phyloP scores from a whole-genome alignment of 1,140 invertebrate genomes.

The Cotesia typhae region DNA sequence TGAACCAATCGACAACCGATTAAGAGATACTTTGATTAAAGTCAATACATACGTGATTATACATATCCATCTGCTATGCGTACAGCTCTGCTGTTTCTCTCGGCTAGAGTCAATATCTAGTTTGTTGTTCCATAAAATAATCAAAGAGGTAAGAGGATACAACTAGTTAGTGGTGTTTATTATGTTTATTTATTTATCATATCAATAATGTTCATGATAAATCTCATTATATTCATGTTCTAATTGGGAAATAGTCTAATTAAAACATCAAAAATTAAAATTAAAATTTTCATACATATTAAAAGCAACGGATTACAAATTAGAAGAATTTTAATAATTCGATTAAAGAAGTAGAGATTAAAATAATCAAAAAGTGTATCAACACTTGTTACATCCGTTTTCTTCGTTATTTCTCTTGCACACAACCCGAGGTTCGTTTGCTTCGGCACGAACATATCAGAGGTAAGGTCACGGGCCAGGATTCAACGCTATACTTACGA shows the following conservation, averaged over 20 bases:
- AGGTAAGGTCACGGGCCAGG: slow-evolving; percentile 57
- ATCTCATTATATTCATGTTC: too few species aligned
- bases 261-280: not conserved
- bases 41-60: slow-evolving; percentile 21
- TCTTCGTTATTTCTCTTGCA: slow-evolving; percentile 13
- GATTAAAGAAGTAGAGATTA: not conserved
- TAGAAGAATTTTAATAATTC: not conserved
- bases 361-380: slow-evolving; percentile 9
- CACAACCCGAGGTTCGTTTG: not conserved
- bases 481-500: slow-evolving; percentile 61
- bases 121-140: slow-evolving; percentile 35
- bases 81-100: too few species aligned
- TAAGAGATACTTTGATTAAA: slow-evolving; percentile 42
- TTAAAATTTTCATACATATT: too few species aligned
- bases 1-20: slow-evolving; percentile 36
- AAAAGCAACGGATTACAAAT: not conserved
- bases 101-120: slow-evolving; percentile 32
- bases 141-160: not conserved
- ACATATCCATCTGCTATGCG: not conserved
- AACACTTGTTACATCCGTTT: slow-evolving; percentile 18
- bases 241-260: too few species aligned
- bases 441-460: slow-evolving; percentile 40
- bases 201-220: slow-evolving; percentile 23
- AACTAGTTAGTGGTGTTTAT: too few species aligned
- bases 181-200: too few species aligned